Evolutionary conservation across 1,140 invertebrate species (phyloP).

Genomic region (Megalonaias nervosa): DNA sequence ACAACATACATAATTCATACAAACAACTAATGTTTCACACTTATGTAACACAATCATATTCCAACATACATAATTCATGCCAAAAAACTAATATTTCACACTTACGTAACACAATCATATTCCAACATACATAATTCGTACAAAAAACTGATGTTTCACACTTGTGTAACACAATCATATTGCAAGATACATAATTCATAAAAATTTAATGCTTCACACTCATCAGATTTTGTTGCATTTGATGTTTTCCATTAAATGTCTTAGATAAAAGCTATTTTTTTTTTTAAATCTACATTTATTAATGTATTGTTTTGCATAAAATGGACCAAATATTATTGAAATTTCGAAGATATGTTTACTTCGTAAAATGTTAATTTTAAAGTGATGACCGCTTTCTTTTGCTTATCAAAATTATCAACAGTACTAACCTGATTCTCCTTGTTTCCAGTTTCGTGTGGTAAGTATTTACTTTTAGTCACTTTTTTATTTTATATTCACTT

Average conservation of each 20-base stretch:
- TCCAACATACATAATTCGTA: too few relatives aligned
- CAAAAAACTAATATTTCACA: too few relatives aligned
- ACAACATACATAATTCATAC: too few relatives aligned
- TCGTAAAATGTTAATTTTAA: not conserved
- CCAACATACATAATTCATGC: too few relatives aligned
- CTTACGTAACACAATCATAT: too few relatives aligned
- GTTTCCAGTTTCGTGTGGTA: conserved; percentile 24
- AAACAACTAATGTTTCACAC: too few relatives aligned
- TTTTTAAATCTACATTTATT: not conserved
- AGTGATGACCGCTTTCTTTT: not conserved
- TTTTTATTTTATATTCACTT: conserved; percentile 14
- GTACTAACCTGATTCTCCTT: too few relatives aligned
- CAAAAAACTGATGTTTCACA: too few relatives aligned
- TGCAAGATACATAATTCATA: too few relatives aligned
- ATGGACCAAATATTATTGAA: not conserved
- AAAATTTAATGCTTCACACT: too few relatives aligned
- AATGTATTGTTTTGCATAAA: not conserved
- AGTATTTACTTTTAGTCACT: conserved; percentile 9
- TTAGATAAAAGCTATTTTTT: not conserved
- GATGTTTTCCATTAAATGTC: not conserved
- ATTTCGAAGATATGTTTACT: not conserved
- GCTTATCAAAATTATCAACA: not conserved
- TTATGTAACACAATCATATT: too few relatives aligned
- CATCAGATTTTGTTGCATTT: not conserved
- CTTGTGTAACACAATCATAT: too few relatives aligned